phyloP scores from a whole-genome alignment of 2,888 invertebrate genomes.

The Andricus quercusramuli region DNA sequence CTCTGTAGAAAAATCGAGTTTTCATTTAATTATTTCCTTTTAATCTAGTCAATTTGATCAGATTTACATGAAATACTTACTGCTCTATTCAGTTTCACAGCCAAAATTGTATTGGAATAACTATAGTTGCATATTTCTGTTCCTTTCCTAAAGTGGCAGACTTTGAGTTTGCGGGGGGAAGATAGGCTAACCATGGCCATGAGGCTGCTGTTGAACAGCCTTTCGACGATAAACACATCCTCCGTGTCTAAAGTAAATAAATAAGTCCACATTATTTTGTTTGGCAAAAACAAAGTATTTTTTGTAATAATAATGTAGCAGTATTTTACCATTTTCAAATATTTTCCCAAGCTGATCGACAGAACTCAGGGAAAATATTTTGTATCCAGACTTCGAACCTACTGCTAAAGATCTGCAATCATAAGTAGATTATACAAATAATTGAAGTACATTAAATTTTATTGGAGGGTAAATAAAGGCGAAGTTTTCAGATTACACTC shows the following conservation, averaged over 20 bases:
- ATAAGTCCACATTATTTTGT: neutral
- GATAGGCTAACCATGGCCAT: slow-evolving; percentile 96
- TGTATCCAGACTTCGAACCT: slow-evolving; percentile 94
- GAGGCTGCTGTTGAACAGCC: slow-evolving; percentile 97
- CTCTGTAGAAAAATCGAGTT: slow-evolving; percentile 81
- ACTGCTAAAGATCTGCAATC: slow-evolving; percentile 91
- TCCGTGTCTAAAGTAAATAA: slow-evolving; percentile 81
- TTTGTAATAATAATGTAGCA: neutral
- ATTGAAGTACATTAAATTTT: neutral
- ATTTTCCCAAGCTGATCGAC: slow-evolving; percentile 94
- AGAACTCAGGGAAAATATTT: slow-evolving; percentile 90
- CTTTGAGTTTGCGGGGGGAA: slow-evolving; percentile 94
- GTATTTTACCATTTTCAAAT: slow-evolving; percentile 87
- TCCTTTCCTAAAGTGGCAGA: slow-evolving; percentile 98
- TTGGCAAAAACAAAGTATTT: neutral
- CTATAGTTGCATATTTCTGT: slow-evolving; percentile 99
- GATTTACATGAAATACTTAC: slow-evolving; percentile 79
- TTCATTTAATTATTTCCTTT: neutral
- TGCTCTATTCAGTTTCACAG: slow-evolving; percentile 96
- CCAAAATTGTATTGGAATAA: slow-evolving; percentile 95
- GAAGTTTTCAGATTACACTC: too few relatives aligned
- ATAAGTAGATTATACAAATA: slow-evolving; percentile 49
- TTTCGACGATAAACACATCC: slow-evolving; percentile 95
- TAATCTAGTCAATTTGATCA: neutral
- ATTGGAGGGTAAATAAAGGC: neutral